Percentiles rank a stretch among this genome's conserved stretches.
Conservation (phyloP, 2,888 invertebrate genomes). For the Cephus rjabovi region DNA sequence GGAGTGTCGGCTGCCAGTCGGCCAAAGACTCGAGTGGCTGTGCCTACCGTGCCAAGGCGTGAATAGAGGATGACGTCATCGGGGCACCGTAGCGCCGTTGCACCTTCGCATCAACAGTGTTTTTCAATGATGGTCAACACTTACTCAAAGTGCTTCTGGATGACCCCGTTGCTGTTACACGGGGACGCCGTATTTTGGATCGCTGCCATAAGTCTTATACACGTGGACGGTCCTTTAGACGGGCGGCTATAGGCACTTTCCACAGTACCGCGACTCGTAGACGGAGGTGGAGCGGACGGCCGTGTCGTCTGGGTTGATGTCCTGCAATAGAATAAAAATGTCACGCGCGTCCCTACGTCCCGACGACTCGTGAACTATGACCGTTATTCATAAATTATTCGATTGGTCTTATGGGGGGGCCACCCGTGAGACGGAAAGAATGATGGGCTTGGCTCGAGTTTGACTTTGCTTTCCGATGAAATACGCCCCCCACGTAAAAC, state of each 20-base stretch:
- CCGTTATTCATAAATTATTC: conserved; percentile 3
- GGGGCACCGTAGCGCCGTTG: conserved; percentile 39
- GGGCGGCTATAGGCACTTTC: background rate
- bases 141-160: conserved; percentile 26
- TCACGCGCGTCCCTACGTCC: background rate
- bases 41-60: conserved; percentile 37
- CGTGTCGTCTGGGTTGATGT: background rate
- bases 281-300: background rate
- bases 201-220: background rate
- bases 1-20: conserved; percentile 47
- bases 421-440: background rate
- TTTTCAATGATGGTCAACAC: background rate
- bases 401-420: background rate
- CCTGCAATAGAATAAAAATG: background rate
- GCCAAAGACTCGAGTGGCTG: conserved; percentile 6
- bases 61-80: conserved; percentile 57
- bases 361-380: background rate
- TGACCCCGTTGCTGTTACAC: conserved; percentile 33
- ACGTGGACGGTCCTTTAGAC: background rate
- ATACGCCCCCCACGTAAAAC: background rate
- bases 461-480: background rate
- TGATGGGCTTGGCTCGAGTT: background rate
- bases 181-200: background rate
- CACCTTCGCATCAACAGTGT: conserved; percentile 38
- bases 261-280: background rate